Conservation (phyloP, 2,888 invertebrate species). For the Podabrus alpinus region DNA sequence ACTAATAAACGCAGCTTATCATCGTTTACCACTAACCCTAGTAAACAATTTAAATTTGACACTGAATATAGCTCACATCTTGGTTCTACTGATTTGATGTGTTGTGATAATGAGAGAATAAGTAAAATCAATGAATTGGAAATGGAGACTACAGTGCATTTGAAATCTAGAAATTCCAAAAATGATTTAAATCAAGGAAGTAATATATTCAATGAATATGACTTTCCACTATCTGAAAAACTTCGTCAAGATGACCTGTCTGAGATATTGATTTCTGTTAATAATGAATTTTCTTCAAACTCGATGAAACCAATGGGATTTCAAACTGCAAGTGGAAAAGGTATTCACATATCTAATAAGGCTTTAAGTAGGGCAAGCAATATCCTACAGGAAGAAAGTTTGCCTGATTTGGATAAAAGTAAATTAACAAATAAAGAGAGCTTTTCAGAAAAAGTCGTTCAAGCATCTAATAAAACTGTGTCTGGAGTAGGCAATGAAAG, state of each 20-base stretch:
- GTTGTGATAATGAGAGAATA: background rate
- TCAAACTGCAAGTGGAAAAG: constrained; percentile 51
- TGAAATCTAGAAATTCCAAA: background rate
- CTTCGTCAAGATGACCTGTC: background rate
- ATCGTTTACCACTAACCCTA: background rate
- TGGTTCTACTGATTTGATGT: background rate
- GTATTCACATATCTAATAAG: constrained; percentile 47
- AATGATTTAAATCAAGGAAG: background rate
- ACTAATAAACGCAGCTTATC: background rate
- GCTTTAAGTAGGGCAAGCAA: constrained; percentile 48
- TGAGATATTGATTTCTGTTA: background rate
- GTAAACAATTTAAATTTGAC: background rate
- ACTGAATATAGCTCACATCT: background rate
- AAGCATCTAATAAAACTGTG: background rate
- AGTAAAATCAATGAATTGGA: background rate
- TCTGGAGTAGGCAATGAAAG: too few species aligned
- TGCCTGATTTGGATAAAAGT: background rate
- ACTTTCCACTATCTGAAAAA: background rate
- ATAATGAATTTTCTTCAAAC: background rate
- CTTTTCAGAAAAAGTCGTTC: background rate
- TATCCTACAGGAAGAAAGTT: background rate
- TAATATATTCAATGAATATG: background rate
- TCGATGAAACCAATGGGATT: constrained; percentile 39
- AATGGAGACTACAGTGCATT: background rate
- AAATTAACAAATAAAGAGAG: background rate